Base-by-base conservation (phyloP, 2,113 vertebrate genomes). In the Petromus typicus region DNA sequence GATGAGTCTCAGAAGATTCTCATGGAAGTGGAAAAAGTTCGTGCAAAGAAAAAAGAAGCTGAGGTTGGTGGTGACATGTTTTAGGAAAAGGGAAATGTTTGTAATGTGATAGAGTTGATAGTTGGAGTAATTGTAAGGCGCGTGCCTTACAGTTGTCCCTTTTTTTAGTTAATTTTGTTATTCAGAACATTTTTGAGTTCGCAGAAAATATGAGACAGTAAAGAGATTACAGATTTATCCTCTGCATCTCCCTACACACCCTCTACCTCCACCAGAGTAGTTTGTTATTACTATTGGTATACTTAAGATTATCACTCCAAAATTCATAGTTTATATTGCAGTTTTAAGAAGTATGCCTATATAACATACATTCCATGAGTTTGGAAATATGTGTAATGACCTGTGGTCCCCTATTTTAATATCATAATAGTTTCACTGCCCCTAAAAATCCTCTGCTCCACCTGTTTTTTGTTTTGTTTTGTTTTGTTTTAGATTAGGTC, bases 21-120 rank as follows among this genome's bases (percentile, higher is more conserved):
- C 91, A 99, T 99, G 99, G 99, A 99, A 98, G 99, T 99, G 95
- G 99, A 99, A 97, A 99, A 99, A 98, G 99, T 99, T 64, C 99
- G 99, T 83, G 99, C 98, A 0, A 99, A 98, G 98, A 99, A 99
- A 98, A 99, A 99, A 98, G 99, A 99, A 97, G 99, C 99, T 11
- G 99, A 99, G 99, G 99, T 99, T 96, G 11, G 97, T 91, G 51
- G 61, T 43, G 54, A 84, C 89, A 40, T 87, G 22, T 86, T 51
- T 79, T 79, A 5, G 43, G 12, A 67, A 79, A 78, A 81, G 51
- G 18, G 23, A 54, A 93, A 3, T 92, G 45, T 56, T 78, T 63
- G 14, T 64, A 61, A 56, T 73, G 63, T 9, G 14, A 37, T 80
- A 57, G 32, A 45, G 27, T 34, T 80, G 32, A 25, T 12, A 12